Percentiles rank a stretch among this genome's conserved stretches.
Conservation (phyloP, 1,140 invertebrate species). For the Zaprionus davidi region DNA sequence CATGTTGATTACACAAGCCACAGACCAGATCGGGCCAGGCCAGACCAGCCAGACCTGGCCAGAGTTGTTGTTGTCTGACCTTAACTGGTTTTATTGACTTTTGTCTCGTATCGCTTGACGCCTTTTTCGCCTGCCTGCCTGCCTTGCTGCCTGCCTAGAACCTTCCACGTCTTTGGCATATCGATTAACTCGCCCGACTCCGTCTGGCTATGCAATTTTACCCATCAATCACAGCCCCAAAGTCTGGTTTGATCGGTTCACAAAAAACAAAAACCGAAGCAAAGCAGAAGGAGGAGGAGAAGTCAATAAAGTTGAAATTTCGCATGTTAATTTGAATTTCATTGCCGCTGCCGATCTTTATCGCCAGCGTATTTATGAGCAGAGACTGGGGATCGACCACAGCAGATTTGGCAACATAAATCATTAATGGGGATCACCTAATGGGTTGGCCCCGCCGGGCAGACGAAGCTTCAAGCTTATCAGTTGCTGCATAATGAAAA, state of each 20-base stretch:
- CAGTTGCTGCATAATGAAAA: conserved; percentile 66
- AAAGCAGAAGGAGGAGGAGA: neutral
- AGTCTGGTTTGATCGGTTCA: conserved; percentile 29
- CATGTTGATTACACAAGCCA: conserved; percentile 79
- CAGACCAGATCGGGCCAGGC: conserved; percentile 13
- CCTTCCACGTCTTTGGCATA: conserved; percentile 71
- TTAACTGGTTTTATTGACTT: conserved; percentile 83
- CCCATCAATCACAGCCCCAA: conserved; percentile 45
- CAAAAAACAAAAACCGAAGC: neutral
- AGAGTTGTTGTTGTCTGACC: conserved; percentile 50
- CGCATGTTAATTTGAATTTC: conserved; percentile 69
- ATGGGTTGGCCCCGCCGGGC: conserved; percentile 33
- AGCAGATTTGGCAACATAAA: conserved; percentile 73
- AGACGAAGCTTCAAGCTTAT: conserved; percentile 48
- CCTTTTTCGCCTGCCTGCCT: conserved; percentile 33
- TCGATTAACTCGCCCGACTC: conserved; percentile 48
- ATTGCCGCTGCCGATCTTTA: conserved; percentile 53
- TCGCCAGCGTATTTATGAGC: conserved; percentile 59
- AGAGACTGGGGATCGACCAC: neutral
- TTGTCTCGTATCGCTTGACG: conserved; percentile 39
- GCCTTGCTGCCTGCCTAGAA: conserved; percentile 62
- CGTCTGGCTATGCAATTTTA: conserved; percentile 44
- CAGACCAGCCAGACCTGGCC: conserved; percentile 8
- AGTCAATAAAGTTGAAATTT: conserved; percentile 43
- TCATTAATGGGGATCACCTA: conserved; percentile 60